Evolutionary conservation across 2,888 invertebrate species (phyloP).

Genomic region (Biston betularia): DNA sequence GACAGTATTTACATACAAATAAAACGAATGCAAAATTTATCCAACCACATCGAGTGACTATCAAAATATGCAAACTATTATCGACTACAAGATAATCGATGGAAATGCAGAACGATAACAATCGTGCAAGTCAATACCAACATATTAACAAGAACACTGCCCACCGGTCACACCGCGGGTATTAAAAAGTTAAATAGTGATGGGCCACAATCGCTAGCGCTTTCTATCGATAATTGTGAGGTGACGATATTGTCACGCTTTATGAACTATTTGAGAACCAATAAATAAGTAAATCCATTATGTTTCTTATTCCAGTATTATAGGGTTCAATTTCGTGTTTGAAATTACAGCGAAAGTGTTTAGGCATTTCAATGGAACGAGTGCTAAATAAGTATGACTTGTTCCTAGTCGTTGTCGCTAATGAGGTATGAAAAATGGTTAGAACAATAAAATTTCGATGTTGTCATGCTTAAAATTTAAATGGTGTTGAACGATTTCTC

Average conservation of each 20-base stretch:
- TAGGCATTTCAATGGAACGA: constrained; percentile 34
- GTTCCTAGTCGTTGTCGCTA: constrained; percentile 38
- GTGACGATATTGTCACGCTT: constrained; percentile 39
- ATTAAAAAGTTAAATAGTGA: constrained; percentile 43
- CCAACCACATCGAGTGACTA: constrained; percentile 13
- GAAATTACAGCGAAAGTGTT: constrained; percentile 35
- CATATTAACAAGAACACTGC: constrained; percentile 48
- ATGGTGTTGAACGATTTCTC: constrained; percentile 16
- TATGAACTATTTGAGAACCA: constrained; percentile 2
- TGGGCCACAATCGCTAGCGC: constrained; percentile 29
- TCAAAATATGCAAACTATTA: constrained; percentile 26
- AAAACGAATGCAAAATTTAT: not conserved
- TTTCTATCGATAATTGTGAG: constrained; percentile 50
- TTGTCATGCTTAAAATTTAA: constrained; percentile 25
- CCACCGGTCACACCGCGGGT: constrained; percentile 37
- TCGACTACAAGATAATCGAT: constrained; percentile 26
- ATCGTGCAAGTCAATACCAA: constrained; percentile 37
- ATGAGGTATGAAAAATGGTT: constrained; percentile 43
- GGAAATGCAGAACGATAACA: constrained; percentile 34
- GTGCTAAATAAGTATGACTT: constrained; percentile 39
- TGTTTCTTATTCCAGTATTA: constrained; percentile 7
- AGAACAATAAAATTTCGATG: constrained; percentile 32
- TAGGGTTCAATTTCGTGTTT: constrained; percentile 20
- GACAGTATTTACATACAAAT: constrained; percentile 4
- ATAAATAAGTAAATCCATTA: not conserved